phyloP scores from a whole-genome alignment of 2,113 vertebrate species.

The Channa maculata region DNA sequence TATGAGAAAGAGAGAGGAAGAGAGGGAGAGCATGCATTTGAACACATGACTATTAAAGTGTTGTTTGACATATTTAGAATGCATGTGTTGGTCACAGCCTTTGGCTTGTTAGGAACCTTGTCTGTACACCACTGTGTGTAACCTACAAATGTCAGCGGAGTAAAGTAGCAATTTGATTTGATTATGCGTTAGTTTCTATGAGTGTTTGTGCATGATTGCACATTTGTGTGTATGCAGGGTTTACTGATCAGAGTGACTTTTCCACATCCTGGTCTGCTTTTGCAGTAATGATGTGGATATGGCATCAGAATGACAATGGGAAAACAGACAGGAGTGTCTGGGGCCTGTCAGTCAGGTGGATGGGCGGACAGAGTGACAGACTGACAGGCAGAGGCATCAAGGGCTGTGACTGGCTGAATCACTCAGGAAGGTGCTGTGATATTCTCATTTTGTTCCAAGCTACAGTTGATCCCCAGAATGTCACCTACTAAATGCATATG shows the following conservation, averaged over 20 bases:
- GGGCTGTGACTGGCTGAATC: conserved; percentile 32
- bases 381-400: conserved; percentile 1
- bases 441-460: conserved; percentile 60
- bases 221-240: conserved; percentile 23
- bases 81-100: conserved; percentile 8
- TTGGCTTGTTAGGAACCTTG: neutral
- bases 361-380: conserved; percentile 43
- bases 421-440: conserved; percentile 37
- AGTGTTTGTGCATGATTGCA: neutral
- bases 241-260: conserved; percentile 60
- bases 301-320: conserved; percentile 42
- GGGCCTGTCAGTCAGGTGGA: conserved; percentile 49
- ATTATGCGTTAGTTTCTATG: neutral
- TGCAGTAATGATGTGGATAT: conserved; percentile 48
- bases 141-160: conserved; percentile 33
- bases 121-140: neutral
- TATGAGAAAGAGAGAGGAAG: neutral
- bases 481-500: conserved; percentile 45
- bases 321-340: conserved; percentile 46
- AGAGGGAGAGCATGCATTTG: neutral
- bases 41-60: neutral
- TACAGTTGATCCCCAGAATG: conserved; percentile 45
- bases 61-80: conserved; percentile 10
- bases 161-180: neutral
- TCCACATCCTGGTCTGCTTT: conserved; percentile 56